phyloP scores from a whole-genome alignment of 2,888 invertebrate species.

The Hirtodrosophila confusa region DNA sequence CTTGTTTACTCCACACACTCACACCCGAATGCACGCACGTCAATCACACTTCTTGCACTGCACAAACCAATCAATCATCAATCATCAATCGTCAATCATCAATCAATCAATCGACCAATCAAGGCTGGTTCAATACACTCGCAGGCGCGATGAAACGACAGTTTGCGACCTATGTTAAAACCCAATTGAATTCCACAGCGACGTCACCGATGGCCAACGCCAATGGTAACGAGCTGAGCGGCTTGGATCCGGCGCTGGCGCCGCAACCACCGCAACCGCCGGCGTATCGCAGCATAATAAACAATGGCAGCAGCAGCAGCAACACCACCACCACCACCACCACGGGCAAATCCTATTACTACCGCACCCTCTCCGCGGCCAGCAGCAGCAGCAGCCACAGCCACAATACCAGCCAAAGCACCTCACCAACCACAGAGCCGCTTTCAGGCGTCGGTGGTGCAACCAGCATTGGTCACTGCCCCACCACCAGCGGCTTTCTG shows the following conservation, averaged over 20 bases:
- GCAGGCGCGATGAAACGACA: constrained; percentile 90
- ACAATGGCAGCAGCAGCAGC: constrained; percentile 38
- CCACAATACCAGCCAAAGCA: constrained; percentile 74
- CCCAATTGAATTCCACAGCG: constrained; percentile 86
- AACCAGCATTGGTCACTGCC: constrained; percentile 11
- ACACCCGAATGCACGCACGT: constrained; percentile 23
- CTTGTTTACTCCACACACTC: constrained; percentile 40
- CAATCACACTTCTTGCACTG: constrained; percentile 45
- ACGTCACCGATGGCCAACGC: constrained; percentile 39
- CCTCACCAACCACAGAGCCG: constrained; percentile 78
- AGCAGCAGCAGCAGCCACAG: constrained; percentile 75
- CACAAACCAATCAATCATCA: constrained; percentile 19
- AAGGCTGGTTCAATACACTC: constrained; percentile 88
- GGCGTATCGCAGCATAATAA: constrained; percentile 56
- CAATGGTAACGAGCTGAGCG: constrained; percentile 23
- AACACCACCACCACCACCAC: constrained; percentile 24
- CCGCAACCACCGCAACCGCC: constrained; percentile 37
- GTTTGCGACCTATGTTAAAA: constrained; percentile 92
- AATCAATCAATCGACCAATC: constrained; percentile 30
- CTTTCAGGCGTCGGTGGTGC: constrained; percentile 27
- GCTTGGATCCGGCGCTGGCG: constrained; percentile 41
- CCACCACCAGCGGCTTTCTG: constrained; percentile 54
- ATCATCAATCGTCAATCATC: constrained; percentile 8
- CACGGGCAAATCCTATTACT: constrained; percentile 66
- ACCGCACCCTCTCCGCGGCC: constrained; percentile 78